Base-by-base conservation (phyloP, 2,797 vertebrate genomes). In the Helarctos malayanus region DNA sequence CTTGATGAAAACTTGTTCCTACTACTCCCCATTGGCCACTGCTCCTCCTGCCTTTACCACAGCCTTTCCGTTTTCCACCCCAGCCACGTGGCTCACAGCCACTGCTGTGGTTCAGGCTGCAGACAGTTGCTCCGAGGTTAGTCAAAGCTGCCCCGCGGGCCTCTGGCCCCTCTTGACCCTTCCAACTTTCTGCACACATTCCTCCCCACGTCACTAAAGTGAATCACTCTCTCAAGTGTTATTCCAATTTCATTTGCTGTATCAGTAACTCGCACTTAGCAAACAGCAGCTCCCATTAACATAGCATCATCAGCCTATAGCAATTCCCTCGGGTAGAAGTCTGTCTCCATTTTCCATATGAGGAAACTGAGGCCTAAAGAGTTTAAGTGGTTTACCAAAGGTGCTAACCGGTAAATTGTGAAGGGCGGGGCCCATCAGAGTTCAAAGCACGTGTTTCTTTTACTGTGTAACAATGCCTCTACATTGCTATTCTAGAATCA, bases 291-390 rank as follows among this genome's bases (percentile, higher is more conserved):
- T 18, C n/a, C 13, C 52, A n/a, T 16, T 78, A 41, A 12, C 12
- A 49, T 32, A 52, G 25, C 9, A 16, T 82, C n/a, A 87, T 47
- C 54, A 10, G 27, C 32, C 41, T 35, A 80, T n/a, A 65, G 57
- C 18, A 75, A 75, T 79, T 76, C 32, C 35, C 35, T 41, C n/a
- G 0, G 23, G 45, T 8, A 32, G 1, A n/a, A 41, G 71, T 88
- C 15, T 96, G 75, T 2, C 21, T 59, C 12, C 19, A 59, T 49
- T 89, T 86, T 59, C 61, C 7, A 21, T 52, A 14, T 4, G 3
- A 80, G 76, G 27, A 89, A 97, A 86, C 4, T 8, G 23, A 85
- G 56, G 47, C 35, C 35, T 59, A 52, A 6, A 57, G 9, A 91
- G 10, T 32, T n/a, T 54, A 76, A 19, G 2, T 65, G n/a, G 79